phyloP scores from a whole-genome alignment of 2,113 vertebrate species.

The Eubucco bourcierii region DNA sequence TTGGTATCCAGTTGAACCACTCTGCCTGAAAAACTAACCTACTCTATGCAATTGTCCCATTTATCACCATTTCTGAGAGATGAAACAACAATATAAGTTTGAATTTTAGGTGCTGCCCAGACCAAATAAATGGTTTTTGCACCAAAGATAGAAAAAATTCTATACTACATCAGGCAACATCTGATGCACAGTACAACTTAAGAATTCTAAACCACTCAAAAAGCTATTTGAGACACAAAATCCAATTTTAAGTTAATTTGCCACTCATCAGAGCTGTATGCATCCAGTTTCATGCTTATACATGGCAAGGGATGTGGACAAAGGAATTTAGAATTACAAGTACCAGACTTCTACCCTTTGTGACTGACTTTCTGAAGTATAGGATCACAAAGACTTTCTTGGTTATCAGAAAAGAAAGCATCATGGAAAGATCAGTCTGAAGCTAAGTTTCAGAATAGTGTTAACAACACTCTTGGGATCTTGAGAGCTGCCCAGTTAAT shows the following conservation, averaged over 20 bases:
- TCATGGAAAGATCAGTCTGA: background rate
- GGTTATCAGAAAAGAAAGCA: background rate
- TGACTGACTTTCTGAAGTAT: background rate
- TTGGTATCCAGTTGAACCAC: background rate
- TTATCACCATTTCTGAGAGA: background rate
- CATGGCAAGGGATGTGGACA: accelerated
- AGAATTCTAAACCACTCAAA: background rate
- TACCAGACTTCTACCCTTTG: background rate
- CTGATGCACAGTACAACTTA: background rate
- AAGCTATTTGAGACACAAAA: background rate
- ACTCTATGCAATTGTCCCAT: background rate
- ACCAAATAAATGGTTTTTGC: background rate
- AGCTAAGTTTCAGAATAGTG: background rate
- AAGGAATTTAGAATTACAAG: background rate
- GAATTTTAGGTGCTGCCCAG: background rate
- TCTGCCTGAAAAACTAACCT: background rate
- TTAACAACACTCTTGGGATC: background rate
- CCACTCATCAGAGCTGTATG: background rate
- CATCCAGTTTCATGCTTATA: background rate
- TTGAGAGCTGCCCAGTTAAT: background rate
- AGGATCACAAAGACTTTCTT: background rate
- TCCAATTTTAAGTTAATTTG: background rate
- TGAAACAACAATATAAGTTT: background rate
- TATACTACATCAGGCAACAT: background rate
- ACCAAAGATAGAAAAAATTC: background rate